Conservation (phyloP, 35 echinoderm and acorn worm species). For the Ptychodera flava region DNA sequence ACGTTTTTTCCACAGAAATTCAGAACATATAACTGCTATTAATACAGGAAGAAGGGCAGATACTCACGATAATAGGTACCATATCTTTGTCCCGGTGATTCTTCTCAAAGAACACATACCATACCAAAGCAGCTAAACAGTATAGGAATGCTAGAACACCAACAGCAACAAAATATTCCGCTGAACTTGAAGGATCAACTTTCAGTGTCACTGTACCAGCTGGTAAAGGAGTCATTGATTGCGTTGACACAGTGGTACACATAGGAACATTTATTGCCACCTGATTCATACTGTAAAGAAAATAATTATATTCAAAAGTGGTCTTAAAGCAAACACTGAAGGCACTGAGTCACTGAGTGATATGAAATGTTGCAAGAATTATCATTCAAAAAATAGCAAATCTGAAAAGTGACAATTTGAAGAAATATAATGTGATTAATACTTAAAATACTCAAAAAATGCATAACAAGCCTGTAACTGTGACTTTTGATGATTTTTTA, state of each 20-base stretch:
- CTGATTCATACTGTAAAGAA: not conserved
- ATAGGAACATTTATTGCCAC: not conserved
- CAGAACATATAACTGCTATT: too few relatives aligned
- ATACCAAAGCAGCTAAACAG: constrained; percentile 45
- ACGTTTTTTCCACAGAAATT: too few relatives aligned
- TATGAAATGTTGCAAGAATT: constrained; percentile 44
- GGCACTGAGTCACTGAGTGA: not conserved
- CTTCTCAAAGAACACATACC: constrained; percentile 84
- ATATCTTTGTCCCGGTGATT: constrained; percentile 42
- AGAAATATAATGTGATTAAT: too few relatives aligned
- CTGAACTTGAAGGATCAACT: constrained; percentile 44
- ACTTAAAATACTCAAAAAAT: too few relatives aligned
- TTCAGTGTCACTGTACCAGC: not conserved
- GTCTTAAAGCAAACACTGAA: not conserved
- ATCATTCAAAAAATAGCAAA: not conserved
- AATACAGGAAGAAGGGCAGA: too few relatives aligned
- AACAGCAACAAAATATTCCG: constrained; percentile 76
- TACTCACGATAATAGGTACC: constrained; percentile 55
- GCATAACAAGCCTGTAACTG: too few relatives aligned
- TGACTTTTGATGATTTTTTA: too few relatives aligned
- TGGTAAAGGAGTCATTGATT: not conserved
- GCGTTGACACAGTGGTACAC: not conserved
- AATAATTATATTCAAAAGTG: not conserved
- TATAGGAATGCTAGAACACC: constrained; percentile 95
- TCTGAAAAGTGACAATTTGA: too few relatives aligned